phyloP scores from a whole-genome alignment of 2,113 vertebrate species.

The Pavo muticus region DNA sequence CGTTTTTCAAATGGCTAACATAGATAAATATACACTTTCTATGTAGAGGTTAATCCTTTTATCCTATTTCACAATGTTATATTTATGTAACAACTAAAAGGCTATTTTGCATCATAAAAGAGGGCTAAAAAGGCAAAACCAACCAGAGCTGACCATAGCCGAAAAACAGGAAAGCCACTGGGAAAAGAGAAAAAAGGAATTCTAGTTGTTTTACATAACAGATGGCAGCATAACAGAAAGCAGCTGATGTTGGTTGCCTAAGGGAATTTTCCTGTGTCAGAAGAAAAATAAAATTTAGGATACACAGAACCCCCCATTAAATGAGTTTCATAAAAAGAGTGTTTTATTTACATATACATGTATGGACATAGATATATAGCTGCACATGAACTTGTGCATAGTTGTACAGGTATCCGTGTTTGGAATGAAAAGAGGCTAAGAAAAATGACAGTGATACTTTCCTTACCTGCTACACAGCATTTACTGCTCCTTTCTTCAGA shows the following conservation, averaged over 20 bases:
- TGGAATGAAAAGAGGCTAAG: background rate
- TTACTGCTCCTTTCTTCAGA: background rate
- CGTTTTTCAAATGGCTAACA: background rate
- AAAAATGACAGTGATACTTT: background rate
- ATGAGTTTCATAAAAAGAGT: conserved; percentile 24
- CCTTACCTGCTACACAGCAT: background rate
- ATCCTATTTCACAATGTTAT: conserved; percentile 11
- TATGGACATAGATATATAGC: background rate
- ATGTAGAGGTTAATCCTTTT: conserved; percentile 3
- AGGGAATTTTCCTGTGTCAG: conserved; percentile 12
- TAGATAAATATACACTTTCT: background rate
- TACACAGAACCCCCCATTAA: conserved; percentile 1
- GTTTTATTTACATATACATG: background rate
- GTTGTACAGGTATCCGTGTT: background rate
- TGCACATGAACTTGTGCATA: background rate
- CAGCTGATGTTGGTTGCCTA: conserved; percentile 59
- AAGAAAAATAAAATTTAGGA: conserved; percentile 56
- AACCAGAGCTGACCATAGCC: conserved; percentile 37
- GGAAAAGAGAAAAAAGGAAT: conserved; percentile 42
- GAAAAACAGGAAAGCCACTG: conserved; percentile 57
- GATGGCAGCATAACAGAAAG: conserved; percentile 64
- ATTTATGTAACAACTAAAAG: conserved; percentile 36
- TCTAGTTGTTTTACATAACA: conserved; percentile 61
- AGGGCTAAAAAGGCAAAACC: conserved; percentile 41
- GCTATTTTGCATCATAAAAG: conserved; percentile 24